Conservation (phyloP, 2,888 invertebrate genomes). For the Conops quadrifasciatus region DNA sequence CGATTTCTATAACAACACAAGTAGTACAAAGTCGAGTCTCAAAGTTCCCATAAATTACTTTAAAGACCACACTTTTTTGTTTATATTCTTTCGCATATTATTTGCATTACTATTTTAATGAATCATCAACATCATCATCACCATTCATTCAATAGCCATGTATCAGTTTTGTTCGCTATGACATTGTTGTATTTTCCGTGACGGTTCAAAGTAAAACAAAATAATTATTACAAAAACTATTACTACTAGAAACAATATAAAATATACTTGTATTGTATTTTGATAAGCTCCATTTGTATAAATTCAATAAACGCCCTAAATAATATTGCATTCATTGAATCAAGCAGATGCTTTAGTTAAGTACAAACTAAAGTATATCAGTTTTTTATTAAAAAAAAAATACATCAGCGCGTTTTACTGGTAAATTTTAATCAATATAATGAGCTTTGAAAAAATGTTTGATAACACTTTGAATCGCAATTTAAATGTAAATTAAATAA, state of each 20-base stretch:
- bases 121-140: too few species aligned
- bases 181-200: slow-evolving; percentile 6
- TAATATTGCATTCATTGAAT: slow-evolving; percentile 1
- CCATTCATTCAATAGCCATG: not conserved
- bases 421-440: too few species aligned
- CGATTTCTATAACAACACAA: not conserved
- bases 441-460: not conserved
- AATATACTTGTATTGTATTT: not conserved
- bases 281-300: slow-evolving; percentile 20
- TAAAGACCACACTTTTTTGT: slow-evolving; percentile 12
- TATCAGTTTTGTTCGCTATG: not conserved
- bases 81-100: slow-evolving; percentile 20
- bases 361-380: not conserved
- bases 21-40: not conserved
- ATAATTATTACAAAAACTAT: slow-evolving; percentile 12
- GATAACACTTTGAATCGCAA: not conserved
- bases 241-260: not conserved
- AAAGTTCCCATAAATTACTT: not conserved
- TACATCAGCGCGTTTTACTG: too few species aligned
- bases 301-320: slow-evolving; percentile 24
- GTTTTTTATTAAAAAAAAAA: too few species aligned
- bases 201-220: slow-evolving; percentile 24
- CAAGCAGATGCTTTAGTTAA: slow-evolving; percentile 5
- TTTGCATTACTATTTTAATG: slow-evolving; percentile 27
- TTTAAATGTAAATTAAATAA: too few species aligned